A percentile compares a stretch with the other conserved stretches of the same genome.
phyloP scores from a whole-genome alignment of 2,797 vertebrate genomes.

The Eulemur coronatus region DNA sequence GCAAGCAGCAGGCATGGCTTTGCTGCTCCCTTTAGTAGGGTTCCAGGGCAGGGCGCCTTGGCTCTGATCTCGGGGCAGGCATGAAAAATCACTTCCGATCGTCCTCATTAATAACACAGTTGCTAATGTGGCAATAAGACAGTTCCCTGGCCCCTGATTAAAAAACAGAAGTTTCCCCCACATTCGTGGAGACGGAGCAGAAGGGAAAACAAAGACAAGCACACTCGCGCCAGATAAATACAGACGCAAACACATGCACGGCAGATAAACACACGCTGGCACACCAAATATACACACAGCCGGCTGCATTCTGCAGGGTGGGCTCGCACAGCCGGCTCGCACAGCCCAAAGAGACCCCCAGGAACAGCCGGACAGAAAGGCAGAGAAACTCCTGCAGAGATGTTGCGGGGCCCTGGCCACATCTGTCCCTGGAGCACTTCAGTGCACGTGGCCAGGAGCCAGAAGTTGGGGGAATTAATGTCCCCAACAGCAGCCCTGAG shows the following conservation, averaged over 20 bases:
- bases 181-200: slow-evolving; percentile 48
- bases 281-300: slow-evolving; percentile 38
- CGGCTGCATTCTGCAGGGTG: not conserved
- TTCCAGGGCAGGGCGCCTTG: not conserved
- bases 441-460: not conserved
- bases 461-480: fast-evolving
- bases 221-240: slow-evolving; percentile 59
- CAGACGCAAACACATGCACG: slow-evolving; percentile 56
- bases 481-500: not conserved
- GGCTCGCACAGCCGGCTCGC: not conserved
- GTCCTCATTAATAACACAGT: not conserved
- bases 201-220: slow-evolving; percentile 73
- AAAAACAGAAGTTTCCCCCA: slow-evolving; percentile 65
- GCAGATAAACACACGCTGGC: slow-evolving; percentile 66
- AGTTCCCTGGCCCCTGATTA: slow-evolving; percentile 55
- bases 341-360: not conserved
- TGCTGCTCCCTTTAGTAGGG: too few species aligned
- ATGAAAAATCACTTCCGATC: not conserved
- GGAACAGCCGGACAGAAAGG: not conserved
- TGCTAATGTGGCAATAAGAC: not conserved
- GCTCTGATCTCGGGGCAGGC: not conserved
- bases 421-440: not conserved
- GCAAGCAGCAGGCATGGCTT: not conserved
- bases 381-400: not conserved
- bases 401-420: not conserved